These are phyloP conservation scores for Aphidius colemani DNA, from an alignment of 2,888 invertebrate genomes.

Conservation along the genomic window DNA sequence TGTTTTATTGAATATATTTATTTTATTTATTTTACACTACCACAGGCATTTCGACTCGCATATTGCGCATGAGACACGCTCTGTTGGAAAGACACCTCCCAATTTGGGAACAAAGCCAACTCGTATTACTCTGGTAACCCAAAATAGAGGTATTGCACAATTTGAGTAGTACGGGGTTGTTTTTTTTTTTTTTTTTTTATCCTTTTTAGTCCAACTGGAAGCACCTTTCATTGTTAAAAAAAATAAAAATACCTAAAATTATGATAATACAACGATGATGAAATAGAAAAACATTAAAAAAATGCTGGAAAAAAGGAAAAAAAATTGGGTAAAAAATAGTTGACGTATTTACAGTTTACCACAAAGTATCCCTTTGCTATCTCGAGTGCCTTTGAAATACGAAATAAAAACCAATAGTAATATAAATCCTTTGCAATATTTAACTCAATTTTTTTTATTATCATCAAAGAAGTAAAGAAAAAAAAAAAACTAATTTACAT, in stretches of 20 bases:
- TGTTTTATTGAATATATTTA: conserved; percentile 4
- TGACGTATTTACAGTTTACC: too few relatives aligned
- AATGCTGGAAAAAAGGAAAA: too few relatives aligned
- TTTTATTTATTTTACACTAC: conserved; percentile 10
- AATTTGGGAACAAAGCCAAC: conserved; percentile 45
- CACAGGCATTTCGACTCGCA: conserved; percentile 21
- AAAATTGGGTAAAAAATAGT: too few relatives aligned
- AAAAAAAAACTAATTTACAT: too few relatives aligned
- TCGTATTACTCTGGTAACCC: conserved; percentile 36
- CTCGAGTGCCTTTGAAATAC: too few relatives aligned
- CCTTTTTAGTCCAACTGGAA: conserved; percentile 13
- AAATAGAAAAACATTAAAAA: too few relatives aligned
- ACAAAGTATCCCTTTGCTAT: too few relatives aligned
- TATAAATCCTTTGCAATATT: too few relatives aligned
- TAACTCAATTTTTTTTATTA: too few relatives aligned
- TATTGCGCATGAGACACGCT: conserved; percentile 27
- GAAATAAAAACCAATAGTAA: too few relatives aligned
- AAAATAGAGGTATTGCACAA: conserved; percentile 44
- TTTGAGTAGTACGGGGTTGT: conserved; percentile 27
- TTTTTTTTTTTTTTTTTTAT: background rate
- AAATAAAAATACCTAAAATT: background rate
- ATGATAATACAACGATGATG: too few relatives aligned
- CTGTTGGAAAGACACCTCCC: conserved; percentile 35
- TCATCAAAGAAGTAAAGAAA: too few relatives aligned
- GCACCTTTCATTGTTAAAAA: conserved; percentile 1